Evolutionary conservation across 2,888 invertebrate genomes (phyloP).

Genomic region (Pantelozetes paolii): DNA sequence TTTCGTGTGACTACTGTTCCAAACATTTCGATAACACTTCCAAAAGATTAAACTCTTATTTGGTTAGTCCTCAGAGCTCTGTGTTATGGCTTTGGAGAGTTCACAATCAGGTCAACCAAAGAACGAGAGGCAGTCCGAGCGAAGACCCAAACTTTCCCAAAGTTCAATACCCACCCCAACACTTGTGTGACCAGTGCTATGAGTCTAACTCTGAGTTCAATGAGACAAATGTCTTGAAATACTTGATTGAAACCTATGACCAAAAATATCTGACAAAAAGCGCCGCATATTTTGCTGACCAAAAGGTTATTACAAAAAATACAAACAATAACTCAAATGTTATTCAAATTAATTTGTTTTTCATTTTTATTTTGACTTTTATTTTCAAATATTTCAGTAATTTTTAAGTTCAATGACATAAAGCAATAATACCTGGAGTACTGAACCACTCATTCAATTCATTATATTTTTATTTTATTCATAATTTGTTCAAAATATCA

Average conservation of each 20-base stretch:
- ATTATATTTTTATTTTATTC: too few species aligned
- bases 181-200: conserved; percentile 65
- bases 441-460: too few species aligned
- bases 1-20: conserved; percentile 86
- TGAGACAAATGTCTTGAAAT: conserved; percentile 25
- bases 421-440: too few species aligned
- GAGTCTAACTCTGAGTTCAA: conserved; percentile 19
- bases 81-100: conserved; percentile 58
- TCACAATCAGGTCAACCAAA: conserved; percentile 60
- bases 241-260: conserved; percentile 7
- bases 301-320: neutral
- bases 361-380: too few species aligned
- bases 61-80: conserved; percentile 65
- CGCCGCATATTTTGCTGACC: conserved; percentile 13
- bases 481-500: too few species aligned
- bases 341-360: too few species aligned
- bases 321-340: too few species aligned
- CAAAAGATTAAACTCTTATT: conserved; percentile 63
- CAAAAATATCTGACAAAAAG: conserved; percentile 11
- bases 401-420: too few species aligned
- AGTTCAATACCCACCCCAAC: conserved; percentile 66
- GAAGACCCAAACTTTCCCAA: conserved; percentile 89
- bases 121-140: conserved; percentile 75
- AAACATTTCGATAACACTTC: conserved; percentile 86
- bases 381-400: too few species aligned